Conservation (phyloP, 1,140 invertebrate species). For the Cotesia vestalis region DNA sequence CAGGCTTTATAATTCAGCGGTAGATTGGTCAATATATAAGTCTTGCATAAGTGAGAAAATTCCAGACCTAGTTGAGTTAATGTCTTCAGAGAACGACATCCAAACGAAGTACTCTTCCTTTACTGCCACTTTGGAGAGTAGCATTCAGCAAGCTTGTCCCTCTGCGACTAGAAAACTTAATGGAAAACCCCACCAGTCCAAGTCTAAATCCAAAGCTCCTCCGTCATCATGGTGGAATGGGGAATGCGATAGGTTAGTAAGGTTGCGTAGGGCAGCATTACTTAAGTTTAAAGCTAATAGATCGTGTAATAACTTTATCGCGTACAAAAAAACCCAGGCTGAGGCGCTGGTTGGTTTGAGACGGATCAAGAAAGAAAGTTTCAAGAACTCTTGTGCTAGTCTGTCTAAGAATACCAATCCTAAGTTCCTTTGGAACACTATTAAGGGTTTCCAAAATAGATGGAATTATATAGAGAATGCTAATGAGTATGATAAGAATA, state of each 20-base stretch:
- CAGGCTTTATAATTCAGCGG: background rate
- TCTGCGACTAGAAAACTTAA: too few relatives aligned
- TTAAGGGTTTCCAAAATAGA: constrained; percentile 18
- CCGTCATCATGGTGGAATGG: constrained; percentile 21
- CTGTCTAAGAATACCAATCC: constrained; percentile 1
- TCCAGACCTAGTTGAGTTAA: too few relatives aligned
- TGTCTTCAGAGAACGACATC: background rate
- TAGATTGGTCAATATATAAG: background rate
- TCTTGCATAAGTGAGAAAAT: too few relatives aligned
- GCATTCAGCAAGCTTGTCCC: background rate
- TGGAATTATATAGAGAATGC: constrained; percentile 9
- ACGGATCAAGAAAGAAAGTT: constrained; percentile 10
- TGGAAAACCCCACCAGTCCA: too few relatives aligned
- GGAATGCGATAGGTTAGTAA: constrained; percentile 20
- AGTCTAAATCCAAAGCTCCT: background rate
- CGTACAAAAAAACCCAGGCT: constrained; percentile 11
- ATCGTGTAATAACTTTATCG: background rate
- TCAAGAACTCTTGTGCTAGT: constrained; percentile 1
- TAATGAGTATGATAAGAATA: constrained; percentile 21
- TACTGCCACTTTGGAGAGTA: background rate
- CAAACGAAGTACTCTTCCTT: constrained; percentile 28
- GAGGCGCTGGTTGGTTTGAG: background rate
- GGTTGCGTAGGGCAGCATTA: constrained; percentile 1
- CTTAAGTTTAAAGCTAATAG: background rate
- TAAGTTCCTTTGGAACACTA: constrained; percentile 6